Base-by-base conservation (phyloP, 2,888 invertebrate genomes). In the Pammene aurita region DNA sequence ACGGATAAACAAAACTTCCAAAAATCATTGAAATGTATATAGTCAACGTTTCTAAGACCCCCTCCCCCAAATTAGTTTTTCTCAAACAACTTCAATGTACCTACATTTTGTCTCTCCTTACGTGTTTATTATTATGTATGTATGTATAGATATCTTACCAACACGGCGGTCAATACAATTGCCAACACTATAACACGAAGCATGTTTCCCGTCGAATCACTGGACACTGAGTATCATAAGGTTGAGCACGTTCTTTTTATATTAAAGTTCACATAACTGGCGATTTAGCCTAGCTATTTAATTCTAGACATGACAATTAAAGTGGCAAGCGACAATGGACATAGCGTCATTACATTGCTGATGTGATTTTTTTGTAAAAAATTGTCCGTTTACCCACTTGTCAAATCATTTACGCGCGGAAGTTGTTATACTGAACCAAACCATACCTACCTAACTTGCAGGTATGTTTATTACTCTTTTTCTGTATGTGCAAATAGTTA, bases 281-380 rank as follows among this genome's bases (percentile, higher is more conserved):
- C 7, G 52, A 52, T 41, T 70, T 55, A 57, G 56, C 46, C 64
- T 62, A n/a, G 41, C 48, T 66, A 52, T 56, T 34, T 62, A 44
- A 48, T 58, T 50, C 50, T 48, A 16, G 7, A 26, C 13, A 50
- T 18, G 63, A 46, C 58, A 54, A 71, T 58, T 44, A 35, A 54
- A 26, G 10, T 18, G 35, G 10, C 48, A 35, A 42, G n/a, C 46
- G n/a, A 42, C 14, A 35, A 63, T 54, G 52, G 64, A 16, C 34
- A 34, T 16, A n/a, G 16, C 38, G 9, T 18, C 18, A 54, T 64
- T 64, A 52, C 34, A 41, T 2, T 56, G 16, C 14, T 11, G 5
- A 41, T 48, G 41, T 38, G 16, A 54, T 10, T 57, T 48, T n/a
- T 62, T 58, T 63, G 9, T 56, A 38, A 56, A 16, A 54, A 57